Base-by-base conservation (phyloP, 2,113 vertebrate genomes). In the Scomber colias region DNA sequence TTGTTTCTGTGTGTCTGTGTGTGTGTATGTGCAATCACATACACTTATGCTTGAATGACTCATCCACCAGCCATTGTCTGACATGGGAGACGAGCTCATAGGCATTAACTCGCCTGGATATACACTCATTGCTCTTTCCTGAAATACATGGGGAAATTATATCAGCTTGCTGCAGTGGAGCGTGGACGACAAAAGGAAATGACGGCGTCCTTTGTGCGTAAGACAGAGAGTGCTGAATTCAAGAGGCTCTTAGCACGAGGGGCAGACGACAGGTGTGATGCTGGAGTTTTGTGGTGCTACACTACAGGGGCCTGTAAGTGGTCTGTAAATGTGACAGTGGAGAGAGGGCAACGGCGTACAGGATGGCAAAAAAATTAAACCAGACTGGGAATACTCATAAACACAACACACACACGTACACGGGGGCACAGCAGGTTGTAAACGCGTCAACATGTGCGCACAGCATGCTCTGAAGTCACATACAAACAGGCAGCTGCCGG, bases 401-500 rank as follows among this genome's bases (percentile, higher is more conserved):
- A 82, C 73, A 63, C 67, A 54, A 14, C 50, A 54, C 73, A 57
- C 75, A 50, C 59, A 64, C 44, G 3, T 31, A 27, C 54, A 35
- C 78, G 74, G 54, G 56, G 45, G 21, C 84, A 12, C 84, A 90
- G 89, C 81, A 56, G 90, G 89, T 76, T 75, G 67, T 74, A 70
- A 84, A 85, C 50, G 46, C 40, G 11, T 45, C 56, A 12, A 71
- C 86, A 82, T 84, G 90, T 72, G 72, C 21, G 3, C 75, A 10
- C 85, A 84, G 85, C 75, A 49, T 70, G 89, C 66, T 68, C 70
- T 68, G 74, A 71, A 79, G 71, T 71, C 78, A 31, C 67, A 77
- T 27, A 86, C 75, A 79, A 67, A 80, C 57, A 78, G 77, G 81
- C 88, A 91, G 82, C 85, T 87, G 88, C 75, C 11, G 70, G 73